Evolutionary conservation across 1,140 invertebrate species (phyloP).

Genomic region (Bombus terrestris): DNA sequence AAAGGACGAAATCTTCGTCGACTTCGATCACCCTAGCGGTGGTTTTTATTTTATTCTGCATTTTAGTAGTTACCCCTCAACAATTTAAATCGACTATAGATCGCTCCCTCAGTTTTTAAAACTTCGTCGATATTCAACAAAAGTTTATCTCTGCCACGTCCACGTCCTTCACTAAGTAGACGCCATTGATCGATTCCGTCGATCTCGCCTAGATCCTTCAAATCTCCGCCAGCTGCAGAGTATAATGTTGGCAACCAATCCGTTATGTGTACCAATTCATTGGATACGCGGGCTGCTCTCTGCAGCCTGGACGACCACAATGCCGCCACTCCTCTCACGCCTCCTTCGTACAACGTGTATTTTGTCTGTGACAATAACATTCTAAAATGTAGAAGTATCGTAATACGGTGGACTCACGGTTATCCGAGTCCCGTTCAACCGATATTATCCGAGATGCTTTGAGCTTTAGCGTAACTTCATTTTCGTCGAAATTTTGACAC

Average conservation of each 20-base stretch:
- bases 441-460: too few relatives aligned
- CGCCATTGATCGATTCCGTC: conserved; percentile 86
- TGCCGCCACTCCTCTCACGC: conserved; percentile 85
- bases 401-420: too few relatives aligned
- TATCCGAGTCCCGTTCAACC: too few relatives aligned
- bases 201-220: conserved; percentile 79
- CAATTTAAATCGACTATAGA: conserved; percentile 80
- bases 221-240: conserved; percentile 83
- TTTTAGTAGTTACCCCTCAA: conserved; percentile 77
- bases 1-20: neutral
- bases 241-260: conserved; percentile 90
- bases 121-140: conserved; percentile 83
- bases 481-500: too few relatives aligned
- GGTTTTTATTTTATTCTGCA: neutral
- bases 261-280: conserved; percentile 86
- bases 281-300: conserved; percentile 80
- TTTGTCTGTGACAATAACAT: conserved; percentile 83
- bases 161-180: conserved; percentile 74
- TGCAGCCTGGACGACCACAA: conserved; percentile 86
- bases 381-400: too few relatives aligned
- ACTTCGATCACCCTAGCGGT: neutral
- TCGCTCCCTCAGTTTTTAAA: conserved; percentile 79
- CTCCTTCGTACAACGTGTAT: conserved; percentile 88
- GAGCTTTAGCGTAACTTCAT: too few relatives aligned
- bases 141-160: conserved; percentile 72